Percentiles rank a stretch among this genome's conserved stretches.
These are phyloP conservation scores for Octodon degus DNA, from an alignment of 2,113 vertebrate genomes.

Conservation along the genomic window DNA sequence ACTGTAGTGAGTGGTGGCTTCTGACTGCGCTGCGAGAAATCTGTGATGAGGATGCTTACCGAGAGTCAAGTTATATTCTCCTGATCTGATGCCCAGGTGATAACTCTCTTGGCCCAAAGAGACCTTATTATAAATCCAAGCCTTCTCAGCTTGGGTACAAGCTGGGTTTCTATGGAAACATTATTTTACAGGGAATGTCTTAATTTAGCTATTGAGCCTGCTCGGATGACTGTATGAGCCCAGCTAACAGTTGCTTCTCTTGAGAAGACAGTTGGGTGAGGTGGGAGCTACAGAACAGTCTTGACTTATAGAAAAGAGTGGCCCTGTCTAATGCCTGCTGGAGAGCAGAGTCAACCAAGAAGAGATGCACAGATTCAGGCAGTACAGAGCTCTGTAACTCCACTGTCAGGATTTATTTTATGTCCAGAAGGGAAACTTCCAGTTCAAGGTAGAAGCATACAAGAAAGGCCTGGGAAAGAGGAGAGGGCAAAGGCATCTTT, in stretches of 20 bases:
- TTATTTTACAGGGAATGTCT: slow-evolving; percentile 50
- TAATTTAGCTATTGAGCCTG: slow-evolving; percentile 42
- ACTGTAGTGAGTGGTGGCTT: neutral
- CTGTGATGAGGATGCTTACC: neutral
- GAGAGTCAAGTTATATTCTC: slow-evolving; percentile 7
- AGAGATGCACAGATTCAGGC: neutral
- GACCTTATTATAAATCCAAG: slow-evolving; percentile 34
- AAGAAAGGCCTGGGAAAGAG: neutral
- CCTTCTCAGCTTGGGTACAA: slow-evolving; percentile 32
- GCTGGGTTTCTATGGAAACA: slow-evolving; percentile 63
- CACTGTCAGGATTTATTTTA: neutral
- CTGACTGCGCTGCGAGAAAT: neutral
- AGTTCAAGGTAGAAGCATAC: neutral
- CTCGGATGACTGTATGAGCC: neutral
- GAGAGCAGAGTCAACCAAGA: neutral
- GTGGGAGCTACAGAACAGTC: neutral
- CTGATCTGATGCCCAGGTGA: slow-evolving; percentile 35
- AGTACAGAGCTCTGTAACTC: neutral
- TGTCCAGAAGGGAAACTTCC: neutral
- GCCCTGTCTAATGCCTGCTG: neutral
- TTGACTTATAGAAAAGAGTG: neutral
- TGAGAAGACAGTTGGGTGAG: neutral
- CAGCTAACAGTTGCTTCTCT: neutral
- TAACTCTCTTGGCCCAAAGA: slow-evolving; percentile 17
- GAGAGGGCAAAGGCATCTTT: neutral